phyloP scores from a whole-genome alignment of 2,113 vertebrate species.

The Charina bottae region DNA sequence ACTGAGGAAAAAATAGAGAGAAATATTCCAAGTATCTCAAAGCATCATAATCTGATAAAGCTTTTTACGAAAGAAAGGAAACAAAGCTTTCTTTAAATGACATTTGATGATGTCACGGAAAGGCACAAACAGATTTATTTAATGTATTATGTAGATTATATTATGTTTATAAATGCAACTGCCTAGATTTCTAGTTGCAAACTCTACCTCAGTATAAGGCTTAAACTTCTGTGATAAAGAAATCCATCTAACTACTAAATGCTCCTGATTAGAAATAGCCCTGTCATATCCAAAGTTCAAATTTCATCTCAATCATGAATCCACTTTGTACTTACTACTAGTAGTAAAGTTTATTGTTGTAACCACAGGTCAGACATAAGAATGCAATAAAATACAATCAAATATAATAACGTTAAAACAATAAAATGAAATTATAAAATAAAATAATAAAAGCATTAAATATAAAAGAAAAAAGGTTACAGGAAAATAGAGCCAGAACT shows the following conservation, averaged over 20 bases:
- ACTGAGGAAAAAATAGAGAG: neutral
- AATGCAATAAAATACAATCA: too few species aligned
- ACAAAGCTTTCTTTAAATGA: too few species aligned
- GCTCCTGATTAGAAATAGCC: neutral
- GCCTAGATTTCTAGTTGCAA: neutral
- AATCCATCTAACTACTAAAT: neutral
- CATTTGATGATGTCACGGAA: neutral
- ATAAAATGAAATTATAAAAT: too few species aligned
- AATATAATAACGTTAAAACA: too few species aligned
- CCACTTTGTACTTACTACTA: neutral
- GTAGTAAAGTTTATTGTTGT: too few species aligned
- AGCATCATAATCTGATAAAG: neutral
- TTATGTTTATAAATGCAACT: neutral
- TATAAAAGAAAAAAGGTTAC: too few species aligned
- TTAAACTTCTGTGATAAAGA: neutral
- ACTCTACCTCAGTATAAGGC: neutral
- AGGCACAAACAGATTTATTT: neutral
- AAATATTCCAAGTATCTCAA: neutral
- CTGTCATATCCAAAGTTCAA: neutral
- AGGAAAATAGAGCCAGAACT: too few species aligned
- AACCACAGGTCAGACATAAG: too few species aligned
- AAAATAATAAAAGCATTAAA: too few species aligned
- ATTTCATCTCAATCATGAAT: neutral
- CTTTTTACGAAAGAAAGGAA: too few species aligned
- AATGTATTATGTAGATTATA: neutral